Evolutionary conservation across 2,888 invertebrate genomes (phyloP).

Genomic region (Trichacis sp.): DNA sequence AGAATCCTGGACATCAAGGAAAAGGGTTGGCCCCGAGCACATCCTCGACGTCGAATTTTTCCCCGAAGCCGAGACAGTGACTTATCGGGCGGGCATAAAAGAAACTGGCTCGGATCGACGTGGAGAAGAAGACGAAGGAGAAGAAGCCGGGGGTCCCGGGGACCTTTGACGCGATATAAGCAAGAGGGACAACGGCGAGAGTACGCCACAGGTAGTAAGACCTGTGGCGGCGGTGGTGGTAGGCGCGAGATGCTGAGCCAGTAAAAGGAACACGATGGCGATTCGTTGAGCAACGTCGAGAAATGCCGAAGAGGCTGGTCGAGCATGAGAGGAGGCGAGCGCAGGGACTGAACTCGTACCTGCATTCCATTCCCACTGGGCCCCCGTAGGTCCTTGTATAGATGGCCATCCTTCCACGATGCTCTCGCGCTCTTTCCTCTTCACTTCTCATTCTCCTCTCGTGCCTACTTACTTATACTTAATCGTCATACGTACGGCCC

Average conservation of each 20-base stretch:
- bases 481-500: constrained; percentile 38
- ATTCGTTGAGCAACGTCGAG: constrained; percentile 53
- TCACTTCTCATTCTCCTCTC: constrained; percentile 10
- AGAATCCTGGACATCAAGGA: neutral
- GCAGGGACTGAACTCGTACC: constrained; percentile 64
- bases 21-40: neutral
- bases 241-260: constrained; percentile 42
- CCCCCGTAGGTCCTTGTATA: constrained; percentile 66
- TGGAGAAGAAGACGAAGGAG: constrained; percentile 24
- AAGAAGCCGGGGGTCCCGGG: constrained; percentile 28
- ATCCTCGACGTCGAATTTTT: constrained; percentile 1
- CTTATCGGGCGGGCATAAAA: constrained; percentile 15
- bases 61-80: constrained; percentile 7
- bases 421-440: constrained; percentile 33
- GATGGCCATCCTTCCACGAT: constrained; percentile 53
- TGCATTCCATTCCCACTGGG: constrained; percentile 69
- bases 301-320: constrained; percentile 49
- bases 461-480: constrained; percentile 44
- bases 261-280: constrained; percentile 47
- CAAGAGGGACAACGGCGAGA: constrained; percentile 18
- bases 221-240: constrained; percentile 32
- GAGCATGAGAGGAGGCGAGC: constrained; percentile 52
- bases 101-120: constrained; percentile 13
- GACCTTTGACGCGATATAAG: constrained; percentile 19
- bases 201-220: constrained; percentile 27